Percentiles rank a stretch among this genome's conserved stretches.
Conservation (phyloP, 2,113 vertebrate genomes). For the Gavialis gangeticus region DNA sequence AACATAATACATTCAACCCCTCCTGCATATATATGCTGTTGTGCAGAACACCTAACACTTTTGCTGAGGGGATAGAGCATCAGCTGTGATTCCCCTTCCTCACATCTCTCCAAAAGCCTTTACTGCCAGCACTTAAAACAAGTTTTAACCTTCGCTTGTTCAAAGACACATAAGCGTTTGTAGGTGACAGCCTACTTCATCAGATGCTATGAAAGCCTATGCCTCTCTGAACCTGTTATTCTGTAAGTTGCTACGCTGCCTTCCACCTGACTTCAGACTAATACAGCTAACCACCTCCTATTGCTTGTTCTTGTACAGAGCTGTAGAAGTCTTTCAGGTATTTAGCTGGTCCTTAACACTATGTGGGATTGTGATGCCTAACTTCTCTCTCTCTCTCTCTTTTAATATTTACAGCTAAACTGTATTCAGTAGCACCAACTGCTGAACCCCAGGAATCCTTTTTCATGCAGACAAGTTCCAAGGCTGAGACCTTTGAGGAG, state of each 20-base stretch:
- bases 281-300: too few species aligned
- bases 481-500: not conserved
- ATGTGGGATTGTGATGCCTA: not conserved
- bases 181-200: too few species aligned
- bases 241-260: too few species aligned
- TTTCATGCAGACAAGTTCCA: rapidly evolving
- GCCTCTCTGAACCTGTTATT: too few species aligned
- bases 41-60: not conserved
- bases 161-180: too few species aligned
- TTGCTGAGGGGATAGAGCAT: rapidly evolving
- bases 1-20: not conserved
- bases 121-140: not conserved
- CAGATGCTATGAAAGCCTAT: too few species aligned
- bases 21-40: not conserved
- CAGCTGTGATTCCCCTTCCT: not conserved
- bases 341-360: rapidly evolving
- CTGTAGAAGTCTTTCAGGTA: not conserved
- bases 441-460: not conserved
- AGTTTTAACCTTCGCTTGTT: not conserved
- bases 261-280: too few species aligned
- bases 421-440: not conserved
- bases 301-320: not conserved
- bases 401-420: not conserved
- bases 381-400: not conserved
- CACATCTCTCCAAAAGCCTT: not conserved